These are phyloP conservation scores for Odocoileus virginianus DNA, from an alignment of 2,113 vertebrate species.

Conservation along the genomic window DNA sequence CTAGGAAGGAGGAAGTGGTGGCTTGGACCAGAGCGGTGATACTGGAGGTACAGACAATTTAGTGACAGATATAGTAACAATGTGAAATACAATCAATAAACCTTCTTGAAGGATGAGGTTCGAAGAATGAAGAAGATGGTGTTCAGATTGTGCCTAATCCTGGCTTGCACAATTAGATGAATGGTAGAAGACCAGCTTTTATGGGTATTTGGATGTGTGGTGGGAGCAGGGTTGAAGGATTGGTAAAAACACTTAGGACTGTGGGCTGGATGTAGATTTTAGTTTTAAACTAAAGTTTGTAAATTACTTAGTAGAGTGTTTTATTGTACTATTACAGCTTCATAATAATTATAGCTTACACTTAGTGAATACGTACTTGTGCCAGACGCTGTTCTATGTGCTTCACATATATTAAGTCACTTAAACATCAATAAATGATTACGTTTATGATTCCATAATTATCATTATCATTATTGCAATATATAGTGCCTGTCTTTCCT, in stretches of 20 bases:
- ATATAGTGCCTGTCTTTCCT: slow-evolving; percentile 42
- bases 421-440: slow-evolving; percentile 59
- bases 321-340: slow-evolving; percentile 14
- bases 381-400: neutral
- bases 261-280: neutral
- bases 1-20: neutral
- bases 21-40: neutral
- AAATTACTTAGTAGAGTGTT: slow-evolving; percentile 1
- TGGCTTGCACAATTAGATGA: neutral
- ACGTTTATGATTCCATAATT: slow-evolving; percentile 43
- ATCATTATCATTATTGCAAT: slow-evolving; percentile 32
- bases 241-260: neutral
- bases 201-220: neutral
- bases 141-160: neutral
- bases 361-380: slow-evolving; percentile 1
- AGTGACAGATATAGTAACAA: neutral
- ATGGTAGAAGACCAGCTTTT: neutral
- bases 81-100: neutral
- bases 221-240: neutral
- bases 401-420: slow-evolving; percentile 43
- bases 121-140: neutral
- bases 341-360: slow-evolving; percentile 30
- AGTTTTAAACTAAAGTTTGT: slow-evolving; percentile 38
- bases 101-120: neutral
- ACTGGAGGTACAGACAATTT: neutral